phyloP scores from a whole-genome alignment of 2,888 invertebrate species.

The Rotaria magnacalcarata region DNA sequence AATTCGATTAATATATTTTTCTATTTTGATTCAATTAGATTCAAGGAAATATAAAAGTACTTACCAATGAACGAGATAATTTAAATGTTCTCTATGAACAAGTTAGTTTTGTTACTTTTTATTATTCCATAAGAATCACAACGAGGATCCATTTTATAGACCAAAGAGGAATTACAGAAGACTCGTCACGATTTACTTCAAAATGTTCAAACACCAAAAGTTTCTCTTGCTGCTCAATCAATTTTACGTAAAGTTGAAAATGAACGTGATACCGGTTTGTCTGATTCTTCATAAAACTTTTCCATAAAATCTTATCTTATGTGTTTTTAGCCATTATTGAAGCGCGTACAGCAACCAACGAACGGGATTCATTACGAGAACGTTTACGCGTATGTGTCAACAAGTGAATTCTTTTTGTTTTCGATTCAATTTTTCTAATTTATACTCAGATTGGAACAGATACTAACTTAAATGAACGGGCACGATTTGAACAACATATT shows the following conservation, averaged over 20 bases:
- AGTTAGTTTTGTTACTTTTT: conserved; percentile 49
- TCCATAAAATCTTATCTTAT: too few relatives aligned
- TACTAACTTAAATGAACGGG: conserved; percentile 55
- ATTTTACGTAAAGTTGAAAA: conserved; percentile 58
- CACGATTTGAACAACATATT: conserved; percentile 56
- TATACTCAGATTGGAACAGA: conserved; percentile 55
- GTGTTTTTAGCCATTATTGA: conserved; percentile 51
- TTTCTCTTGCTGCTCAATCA: conserved; percentile 58
- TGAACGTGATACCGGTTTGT: conserved; percentile 49
- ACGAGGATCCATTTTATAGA: neutral
- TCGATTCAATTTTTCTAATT: neutral
- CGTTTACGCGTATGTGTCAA: conserved; percentile 52
- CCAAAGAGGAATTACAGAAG: conserved; percentile 34
- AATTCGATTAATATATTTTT: neutral
- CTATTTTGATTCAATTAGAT: conserved; percentile 50
- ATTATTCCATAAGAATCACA: neutral
- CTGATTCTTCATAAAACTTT: neutral
- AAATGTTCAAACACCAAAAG: conserved; percentile 51
- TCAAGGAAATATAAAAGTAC: conserved; percentile 58
- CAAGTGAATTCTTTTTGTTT: too few relatives aligned
- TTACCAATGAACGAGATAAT: conserved; percentile 58
- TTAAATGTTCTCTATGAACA: conserved; percentile 49
- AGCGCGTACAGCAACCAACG: conserved; percentile 55
- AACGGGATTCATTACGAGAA: conserved; percentile 58
- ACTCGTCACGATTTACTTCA: conserved; percentile 40